These are phyloP conservation scores for Centropus bengalensis DNA, from an alignment of 2,113 vertebrate genomes.

Conservation along the genomic window DNA sequence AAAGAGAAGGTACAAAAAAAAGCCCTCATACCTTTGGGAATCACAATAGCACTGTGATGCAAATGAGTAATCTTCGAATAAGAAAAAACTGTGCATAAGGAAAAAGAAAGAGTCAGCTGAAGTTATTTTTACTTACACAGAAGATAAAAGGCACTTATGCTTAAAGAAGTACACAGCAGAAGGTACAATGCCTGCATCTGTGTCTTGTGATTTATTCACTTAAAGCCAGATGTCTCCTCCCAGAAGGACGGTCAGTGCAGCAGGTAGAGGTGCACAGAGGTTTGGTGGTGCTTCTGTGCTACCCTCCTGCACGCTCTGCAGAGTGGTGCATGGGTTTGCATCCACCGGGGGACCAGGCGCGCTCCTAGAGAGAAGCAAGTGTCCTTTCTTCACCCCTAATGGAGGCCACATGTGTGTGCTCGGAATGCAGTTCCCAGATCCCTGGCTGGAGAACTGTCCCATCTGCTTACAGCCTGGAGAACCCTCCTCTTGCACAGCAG, in stretches of 20 bases:
- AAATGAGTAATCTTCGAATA: not conserved
- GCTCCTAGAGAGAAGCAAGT: not conserved
- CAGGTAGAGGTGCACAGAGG: not conserved
- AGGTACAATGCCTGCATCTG: not conserved
- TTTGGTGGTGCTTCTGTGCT: not conserved
- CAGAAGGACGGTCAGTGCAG: not conserved
- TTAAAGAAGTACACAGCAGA: not conserved
- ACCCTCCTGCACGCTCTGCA: rapidly evolving
- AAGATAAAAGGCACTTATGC: not conserved
- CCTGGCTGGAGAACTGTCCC: not conserved
- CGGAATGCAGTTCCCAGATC: not conserved
- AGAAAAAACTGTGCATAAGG: not conserved
- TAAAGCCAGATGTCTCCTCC: not conserved
- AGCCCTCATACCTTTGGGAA: not conserved
- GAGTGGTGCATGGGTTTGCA: not conserved
- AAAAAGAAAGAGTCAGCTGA: not conserved
- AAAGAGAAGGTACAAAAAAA: not conserved
- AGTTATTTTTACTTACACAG: not conserved
- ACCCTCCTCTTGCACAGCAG: not conserved
- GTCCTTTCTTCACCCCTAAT: not conserved
- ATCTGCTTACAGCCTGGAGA: not conserved
- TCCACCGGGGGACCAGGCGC: rapidly evolving
- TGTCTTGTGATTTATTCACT: not conserved
- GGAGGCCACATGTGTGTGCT: rapidly evolving
- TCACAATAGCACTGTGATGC: not conserved